Base-by-base conservation (phyloP, 2,113 vertebrate genomes). In the Platanista minor region DNA sequence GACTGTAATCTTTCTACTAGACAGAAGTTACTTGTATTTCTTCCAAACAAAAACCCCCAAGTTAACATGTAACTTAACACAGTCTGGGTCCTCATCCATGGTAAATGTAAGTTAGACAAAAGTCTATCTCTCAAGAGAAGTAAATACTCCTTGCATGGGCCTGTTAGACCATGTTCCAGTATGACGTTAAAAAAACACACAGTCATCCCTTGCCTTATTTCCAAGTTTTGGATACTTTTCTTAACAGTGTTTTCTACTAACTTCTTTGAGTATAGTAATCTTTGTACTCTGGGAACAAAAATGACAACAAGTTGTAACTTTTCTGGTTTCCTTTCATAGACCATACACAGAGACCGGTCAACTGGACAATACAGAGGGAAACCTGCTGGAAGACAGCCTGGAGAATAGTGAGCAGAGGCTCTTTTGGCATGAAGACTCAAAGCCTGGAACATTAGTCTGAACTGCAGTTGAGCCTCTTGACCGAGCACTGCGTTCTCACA, bases 371-470 rank as follows among this genome's bases (percentile, higher is more conserved):
- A 92, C 98, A 0, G 97, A 97, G 0, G 98, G 98, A 97, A 97
- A 96, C 96, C 99, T 59, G 62, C 9, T 99, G 98, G 98, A 98
- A 95, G 98, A 97, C 0, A 97, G 97, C 96, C 96, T 98, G 98
- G 99, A 99, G 67, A 98, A 98, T 7, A 98, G 98, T 0, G 99
- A 99, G 80, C 98, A 99, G 98, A 99, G 98, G 95, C 96, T 99
- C 18, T 98, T 98, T 85, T 99, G 99, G 99, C 99, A 99, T 0
- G 99, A 99, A 97, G 99, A 99, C 96, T 99, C 99, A 14, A 99
- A 99, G 97, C 99, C 99, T 0, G 99, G 99, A 98, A 99, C 99
- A 0, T 99, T 99, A 49, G 99, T 99, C 92, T 99, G 99, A 99
- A 78, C 94, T 66, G 8, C 82, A 11, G 59, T 49, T 6, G 82